Percentiles rank a stretch among this genome's conserved stretches.
Evolutionary conservation across 2,888 invertebrate genomes (phyloP).

Genomic region (Pomacea canaliculata): DNA sequence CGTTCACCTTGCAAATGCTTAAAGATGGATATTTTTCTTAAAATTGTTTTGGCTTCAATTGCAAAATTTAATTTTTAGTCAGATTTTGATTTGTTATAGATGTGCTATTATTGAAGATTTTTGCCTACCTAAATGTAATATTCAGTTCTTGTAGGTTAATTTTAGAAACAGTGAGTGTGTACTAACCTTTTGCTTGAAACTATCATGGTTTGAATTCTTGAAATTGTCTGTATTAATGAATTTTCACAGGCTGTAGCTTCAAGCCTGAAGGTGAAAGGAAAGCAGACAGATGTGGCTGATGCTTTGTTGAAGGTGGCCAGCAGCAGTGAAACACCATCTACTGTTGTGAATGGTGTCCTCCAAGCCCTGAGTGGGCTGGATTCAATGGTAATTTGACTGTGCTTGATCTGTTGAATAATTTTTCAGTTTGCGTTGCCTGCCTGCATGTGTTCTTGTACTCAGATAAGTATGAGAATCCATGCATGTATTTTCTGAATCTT

Average conservation of each 20-base stretch:
- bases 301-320: constrained; percentile 3
- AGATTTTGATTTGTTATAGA: too few species aligned
- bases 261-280: constrained; percentile 7
- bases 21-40: too few species aligned
- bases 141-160: too few species aligned
- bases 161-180: constrained; percentile 7
- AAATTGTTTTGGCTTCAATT: too few species aligned
- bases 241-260: constrained; percentile 15
- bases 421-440: too few species aligned
- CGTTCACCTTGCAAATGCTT: too few species aligned
- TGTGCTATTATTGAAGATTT: too few species aligned
- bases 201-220: not conserved
- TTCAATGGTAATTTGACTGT: not conserved
- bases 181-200: not conserved
- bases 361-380: constrained; percentile 14
- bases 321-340: constrained; percentile 4
- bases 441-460: too few species aligned
- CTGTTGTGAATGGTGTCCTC: not conserved
- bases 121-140: too few species aligned
- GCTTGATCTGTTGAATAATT: too few species aligned
- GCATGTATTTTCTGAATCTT: constrained; percentile 6
- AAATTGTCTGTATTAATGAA: not conserved
- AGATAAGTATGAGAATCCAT: too few species aligned
- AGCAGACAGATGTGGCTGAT: not conserved
- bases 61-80: too few species aligned